Conservation (phyloP, 2,888 invertebrate genomes). For the Pachliopta kotzebuea region DNA sequence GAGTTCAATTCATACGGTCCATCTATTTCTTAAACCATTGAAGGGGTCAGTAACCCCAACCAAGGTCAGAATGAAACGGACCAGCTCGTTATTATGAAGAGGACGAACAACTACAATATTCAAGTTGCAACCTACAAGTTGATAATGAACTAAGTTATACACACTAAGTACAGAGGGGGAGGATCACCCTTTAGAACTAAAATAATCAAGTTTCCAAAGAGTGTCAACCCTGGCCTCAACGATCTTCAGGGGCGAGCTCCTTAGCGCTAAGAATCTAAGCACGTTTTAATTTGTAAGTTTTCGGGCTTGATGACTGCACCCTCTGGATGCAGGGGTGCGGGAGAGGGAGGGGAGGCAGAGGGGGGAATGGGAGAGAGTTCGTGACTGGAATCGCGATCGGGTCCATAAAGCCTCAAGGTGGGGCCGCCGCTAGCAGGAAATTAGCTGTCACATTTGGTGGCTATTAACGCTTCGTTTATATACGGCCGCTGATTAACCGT, state of each 20-base stretch:
- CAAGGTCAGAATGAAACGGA: not conserved
- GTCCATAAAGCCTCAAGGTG: constrained; percentile 64
- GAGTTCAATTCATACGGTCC: no score
- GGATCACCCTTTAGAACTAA: not conserved
- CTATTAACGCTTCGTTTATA: constrained; percentile 52
- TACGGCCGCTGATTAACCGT: constrained; percentile 53
- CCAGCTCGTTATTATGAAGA: not conserved
- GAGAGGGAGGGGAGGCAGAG: constrained; percentile 34
- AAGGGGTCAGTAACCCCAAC: no score
- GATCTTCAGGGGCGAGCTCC: constrained; percentile 11
- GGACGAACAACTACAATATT: not conserved
- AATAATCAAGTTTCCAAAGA: constrained; percentile 11
- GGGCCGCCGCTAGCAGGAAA: constrained; percentile 66
- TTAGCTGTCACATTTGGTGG: constrained; percentile 74
- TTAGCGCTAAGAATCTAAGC: constrained; percentile 54
- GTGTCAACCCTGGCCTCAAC: constrained; percentile 7
- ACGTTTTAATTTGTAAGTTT: constrained; percentile 75
- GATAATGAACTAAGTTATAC: constrained; percentile 1
- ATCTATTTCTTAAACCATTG: no score
- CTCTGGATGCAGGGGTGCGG: constrained; percentile 34
- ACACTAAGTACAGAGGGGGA: not conserved
- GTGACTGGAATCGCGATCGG: constrained; percentile 63
- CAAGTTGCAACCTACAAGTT: not conserved
- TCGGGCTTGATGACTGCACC: constrained; percentile 66
- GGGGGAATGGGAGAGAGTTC: constrained; percentile 36